A percentile compares a stretch with the other conserved stretches of the same genome.
Conservation (phyloP, 2,888 invertebrate species). For the Baronia brevicornis region DNA sequence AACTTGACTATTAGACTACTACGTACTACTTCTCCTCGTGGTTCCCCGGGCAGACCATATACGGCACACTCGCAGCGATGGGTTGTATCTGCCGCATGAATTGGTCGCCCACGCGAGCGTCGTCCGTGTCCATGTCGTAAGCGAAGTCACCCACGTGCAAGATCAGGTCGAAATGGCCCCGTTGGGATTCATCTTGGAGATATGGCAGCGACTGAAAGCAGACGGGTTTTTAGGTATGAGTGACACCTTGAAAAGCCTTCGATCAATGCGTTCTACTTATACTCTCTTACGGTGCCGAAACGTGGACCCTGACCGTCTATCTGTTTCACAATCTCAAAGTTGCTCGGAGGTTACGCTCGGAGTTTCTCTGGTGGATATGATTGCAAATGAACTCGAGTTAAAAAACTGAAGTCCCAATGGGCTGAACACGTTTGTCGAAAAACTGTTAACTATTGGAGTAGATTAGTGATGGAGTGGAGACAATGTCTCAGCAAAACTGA, state of each 20-base stretch:
- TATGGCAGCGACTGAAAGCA: slow-evolving; percentile 81
- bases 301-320: neutral
- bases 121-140: slow-evolving; percentile 90
- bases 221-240: neutral
- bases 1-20: neutral
- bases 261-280: too few relatives aligned
- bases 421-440: too few relatives aligned
- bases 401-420: too few relatives aligned
- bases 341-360: too few relatives aligned
- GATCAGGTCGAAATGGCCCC: slow-evolving; percentile 87
- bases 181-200: slow-evolving; percentile 88
- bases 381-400: too few relatives aligned
- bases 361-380: too few relatives aligned
- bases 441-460: too few relatives aligned
- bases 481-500: too few relatives aligned
- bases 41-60: slow-evolving; percentile 95
- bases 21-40: slow-evolving; percentile 90
- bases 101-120: slow-evolving; percentile 90
- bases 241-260: neutral
- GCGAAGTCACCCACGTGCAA: slow-evolving; percentile 97
- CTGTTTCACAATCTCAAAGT: too few relatives aligned
- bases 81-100: slow-evolving; percentile 95
- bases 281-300: too few relatives aligned
- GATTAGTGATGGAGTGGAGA: too few relatives aligned
- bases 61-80: slow-evolving; percentile 91